phyloP scores from a whole-genome alignment of 2,888 invertebrate species.

The Idaea dimidiata region DNA sequence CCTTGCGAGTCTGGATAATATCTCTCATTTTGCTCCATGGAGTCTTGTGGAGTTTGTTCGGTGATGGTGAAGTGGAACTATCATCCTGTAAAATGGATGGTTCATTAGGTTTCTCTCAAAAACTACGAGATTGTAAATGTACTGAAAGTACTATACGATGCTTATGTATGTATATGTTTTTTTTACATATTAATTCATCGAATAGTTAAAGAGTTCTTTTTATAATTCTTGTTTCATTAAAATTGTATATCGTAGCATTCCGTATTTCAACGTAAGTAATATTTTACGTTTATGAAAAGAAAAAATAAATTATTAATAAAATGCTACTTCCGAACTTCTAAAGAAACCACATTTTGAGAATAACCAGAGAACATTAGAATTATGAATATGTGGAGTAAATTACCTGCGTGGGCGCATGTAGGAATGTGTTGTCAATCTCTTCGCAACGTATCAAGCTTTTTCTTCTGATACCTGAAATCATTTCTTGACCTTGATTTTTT shows the following conservation, averaged over 20 bases:
- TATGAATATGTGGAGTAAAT: slow-evolving; percentile 7
- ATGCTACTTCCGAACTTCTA: not conserved
- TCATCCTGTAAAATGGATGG: slow-evolving; percentile 57
- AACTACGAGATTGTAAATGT: too few relatives aligned
- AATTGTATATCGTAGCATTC: not conserved
- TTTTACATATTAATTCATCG: not conserved
- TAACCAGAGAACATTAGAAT: not conserved
- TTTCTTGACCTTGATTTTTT: slow-evolving; percentile 2
- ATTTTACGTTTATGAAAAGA: not conserved
- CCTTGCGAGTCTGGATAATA: slow-evolving; percentile 86
- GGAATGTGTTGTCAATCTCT: slow-evolving; percentile 64
- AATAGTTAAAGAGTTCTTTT: not conserved
- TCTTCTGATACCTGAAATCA: slow-evolving; percentile 49
- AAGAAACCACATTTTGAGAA: not conserved
- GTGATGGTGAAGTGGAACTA: slow-evolving; percentile 73
- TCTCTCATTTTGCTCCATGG: slow-evolving; percentile 90
- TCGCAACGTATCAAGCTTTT: slow-evolving; percentile 56
- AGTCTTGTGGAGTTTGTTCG: slow-evolving; percentile 82
- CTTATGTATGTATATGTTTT: not conserved
- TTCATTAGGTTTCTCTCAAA: not conserved
- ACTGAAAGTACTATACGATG: too few relatives aligned
- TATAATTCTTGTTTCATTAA: not conserved
- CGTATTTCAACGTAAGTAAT: not conserved
- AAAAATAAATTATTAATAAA: not conserved
- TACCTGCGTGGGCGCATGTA: slow-evolving; percentile 70